Base-by-base conservation (phyloP, 2,113 vertebrate species). In the Nycticorax nycticorax region DNA sequence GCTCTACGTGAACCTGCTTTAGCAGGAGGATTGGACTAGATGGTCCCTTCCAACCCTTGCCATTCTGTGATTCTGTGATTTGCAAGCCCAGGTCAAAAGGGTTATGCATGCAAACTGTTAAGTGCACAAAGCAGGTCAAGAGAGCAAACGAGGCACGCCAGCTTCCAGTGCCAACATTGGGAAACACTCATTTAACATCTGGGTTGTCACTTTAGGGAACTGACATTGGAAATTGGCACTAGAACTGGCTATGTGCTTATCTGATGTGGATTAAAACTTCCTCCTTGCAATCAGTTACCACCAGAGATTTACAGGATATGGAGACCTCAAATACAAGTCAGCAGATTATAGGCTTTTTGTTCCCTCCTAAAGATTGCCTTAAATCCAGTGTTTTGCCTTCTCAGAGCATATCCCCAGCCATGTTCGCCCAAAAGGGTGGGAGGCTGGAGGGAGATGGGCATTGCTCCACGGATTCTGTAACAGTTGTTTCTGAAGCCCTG, bases 371-470 rank as follows among this genome's bases (percentile, higher is more conserved):
- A 76, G 32, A 74, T 41, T n/a, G 9, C 41, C 12, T 43, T 12
- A 3, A 84, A 66, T 37, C 22, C 27, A 76, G 20, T 20, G 41
- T 12, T 80, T 68, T 79, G 28, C 26, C 33, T 39, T 45, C 30
- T 60, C 22, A 55, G 2, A 11, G 32, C 9, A 9, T 24, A 57
- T 15, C 10, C 26, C 26, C 32, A 86, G 35, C 5, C 43, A 33
- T 0, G 0, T 22, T 77, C 2, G 8, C 13, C 26, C 37, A 78
- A 53, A 84, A 50, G 1, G 0, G 17, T 43, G 39, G 30, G 43
- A 86, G 19, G 18, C 6, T 32, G 17, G 8, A 89, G n/a, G 17
- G 22, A 84, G 23, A 37, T 19, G 6, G 3, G 10, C 56, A 55
- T 8, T 16, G 5, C 20, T n/a, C 22, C 32, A 28, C 1, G 1